phyloP scores from a whole-genome alignment of 2,888 invertebrate genomes.

The Epinotia demarniana region DNA sequence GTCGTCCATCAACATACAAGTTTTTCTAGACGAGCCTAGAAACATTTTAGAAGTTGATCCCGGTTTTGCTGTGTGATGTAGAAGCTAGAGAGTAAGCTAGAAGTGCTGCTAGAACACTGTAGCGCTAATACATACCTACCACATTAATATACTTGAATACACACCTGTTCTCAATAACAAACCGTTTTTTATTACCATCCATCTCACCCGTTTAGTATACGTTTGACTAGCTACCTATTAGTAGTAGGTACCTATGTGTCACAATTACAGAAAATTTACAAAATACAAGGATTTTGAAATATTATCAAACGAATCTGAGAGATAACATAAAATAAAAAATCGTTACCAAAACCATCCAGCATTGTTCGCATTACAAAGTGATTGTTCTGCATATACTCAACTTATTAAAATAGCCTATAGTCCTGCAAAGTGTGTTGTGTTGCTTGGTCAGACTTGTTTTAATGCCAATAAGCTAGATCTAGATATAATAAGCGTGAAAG shows the following conservation, averaged over 20 bases:
- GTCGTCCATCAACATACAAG: constrained; percentile 49
- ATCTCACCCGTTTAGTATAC: constrained; percentile 7
- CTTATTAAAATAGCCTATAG: no score
- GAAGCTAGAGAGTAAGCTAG: constrained; percentile 41
- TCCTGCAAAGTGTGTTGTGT: no score
- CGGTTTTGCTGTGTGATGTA: constrained; percentile 18
- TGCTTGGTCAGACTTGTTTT: no score
- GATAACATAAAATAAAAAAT: no score
- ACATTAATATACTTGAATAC: constrained; percentile 22
- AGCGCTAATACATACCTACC: constrained; percentile 28
- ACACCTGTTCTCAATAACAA: constrained; percentile 8
- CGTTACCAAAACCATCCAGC: no score
- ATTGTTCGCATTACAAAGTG: no score
- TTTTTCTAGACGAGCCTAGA: constrained; percentile 14
- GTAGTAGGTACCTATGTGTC: no score
- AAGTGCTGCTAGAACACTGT: constrained; percentile 46
- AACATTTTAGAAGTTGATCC: neutral
- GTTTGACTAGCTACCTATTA: neutral
- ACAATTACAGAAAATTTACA: neutral
- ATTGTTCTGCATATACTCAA: no score
- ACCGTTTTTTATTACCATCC: constrained; percentile 26
- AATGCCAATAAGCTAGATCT: neutral
- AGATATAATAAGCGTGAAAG: constrained; percentile 11
- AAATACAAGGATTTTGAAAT: neutral
- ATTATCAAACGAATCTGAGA: no score